Evolutionary conservation across 2,113 vertebrate species (phyloP), one percentile per base, ranked within the genome.

Genomic region (Gorsachius goisagi): DNA sequence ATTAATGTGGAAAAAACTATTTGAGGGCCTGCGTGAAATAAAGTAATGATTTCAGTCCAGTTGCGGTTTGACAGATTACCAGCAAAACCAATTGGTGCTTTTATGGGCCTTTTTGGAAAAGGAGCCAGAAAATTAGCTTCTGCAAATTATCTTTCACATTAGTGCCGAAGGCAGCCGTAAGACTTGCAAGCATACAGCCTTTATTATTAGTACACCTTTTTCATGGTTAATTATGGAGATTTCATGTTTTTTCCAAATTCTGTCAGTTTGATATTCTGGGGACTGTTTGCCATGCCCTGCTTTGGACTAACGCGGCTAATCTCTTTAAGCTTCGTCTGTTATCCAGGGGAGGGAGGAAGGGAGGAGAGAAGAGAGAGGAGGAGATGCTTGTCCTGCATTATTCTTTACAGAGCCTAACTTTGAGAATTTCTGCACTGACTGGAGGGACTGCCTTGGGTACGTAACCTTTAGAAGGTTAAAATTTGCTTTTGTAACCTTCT

Each of bases 11-110:
- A 83, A 24, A 79, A 85, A 93, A 85, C 30, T 76, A 72, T 76
- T 92, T 79, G 90, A 85, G 1, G 4, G 77, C 12, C 62, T 67
- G 26, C 30, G 27, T 85, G 89, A 89, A 95, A 94, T 59, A 68
- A 83, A 90, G 52, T 41, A 87, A 85, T 59, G 47, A 85, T 91
- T 95, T 91, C 62, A 92, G n/a, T 76, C 66, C 81, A 83, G 32
- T 69, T 73, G 71, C 21, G 27, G 41, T 82, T 88, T 92, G 71
- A 97, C 71, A 94, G 89, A 92, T 90, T 66, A 88, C 41, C 50
- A 85, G 89, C 53, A 95, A 97, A 92, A 73, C 71, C 72, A 87
- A 58, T 58, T 1, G 1, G 59, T n/a, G 33, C 28, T 85, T 89
- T 84, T 68, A 64, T 5, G 15, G 28, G 9, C 4, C 22, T 78